phyloP scores from a whole-genome alignment of 2,113 vertebrate genomes.

The Crotalus viridis region DNA sequence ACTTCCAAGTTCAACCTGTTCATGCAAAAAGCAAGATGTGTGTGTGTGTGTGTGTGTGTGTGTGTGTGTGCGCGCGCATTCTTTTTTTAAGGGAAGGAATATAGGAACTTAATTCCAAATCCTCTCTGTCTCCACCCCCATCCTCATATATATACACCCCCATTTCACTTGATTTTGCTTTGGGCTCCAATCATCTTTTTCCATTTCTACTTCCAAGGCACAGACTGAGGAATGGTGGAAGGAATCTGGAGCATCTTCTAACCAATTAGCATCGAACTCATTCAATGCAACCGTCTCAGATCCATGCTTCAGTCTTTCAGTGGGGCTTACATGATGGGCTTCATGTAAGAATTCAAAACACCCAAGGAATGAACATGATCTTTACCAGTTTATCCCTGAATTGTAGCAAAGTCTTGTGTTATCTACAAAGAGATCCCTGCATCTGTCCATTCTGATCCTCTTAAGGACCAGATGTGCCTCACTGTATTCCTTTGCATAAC shows the following conservation, averaged over 20 bases:
- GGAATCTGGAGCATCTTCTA: too few relatives aligned
- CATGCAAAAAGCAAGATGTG: not conserved
- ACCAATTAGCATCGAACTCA: too few relatives aligned
- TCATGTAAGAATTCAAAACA: too few relatives aligned
- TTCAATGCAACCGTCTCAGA: not conserved
- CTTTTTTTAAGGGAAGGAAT: not conserved
- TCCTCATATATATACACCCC: not conserved
- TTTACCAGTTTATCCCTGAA: constrained; percentile 16
- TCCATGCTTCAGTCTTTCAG: too few relatives aligned
- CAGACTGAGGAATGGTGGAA: not conserved
- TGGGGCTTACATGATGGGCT: not conserved
- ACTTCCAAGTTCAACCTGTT: not conserved
- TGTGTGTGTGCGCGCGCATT: too few relatives aligned
- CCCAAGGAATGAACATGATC: not conserved
- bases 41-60: too few relatives aligned
- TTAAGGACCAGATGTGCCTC: not conserved
- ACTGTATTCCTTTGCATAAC: not conserved
- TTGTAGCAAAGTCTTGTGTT: not conserved
- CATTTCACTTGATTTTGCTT: not conserved
- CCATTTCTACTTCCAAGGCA: not conserved
- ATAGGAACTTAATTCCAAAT: not conserved
- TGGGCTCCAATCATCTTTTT: not conserved
- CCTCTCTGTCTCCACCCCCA: not conserved
- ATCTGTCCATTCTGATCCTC: not conserved
- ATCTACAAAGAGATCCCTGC: not conserved